Base-by-base conservation (phyloP, 1,140 invertebrate species). In the Camponotus vicinus region DNA sequence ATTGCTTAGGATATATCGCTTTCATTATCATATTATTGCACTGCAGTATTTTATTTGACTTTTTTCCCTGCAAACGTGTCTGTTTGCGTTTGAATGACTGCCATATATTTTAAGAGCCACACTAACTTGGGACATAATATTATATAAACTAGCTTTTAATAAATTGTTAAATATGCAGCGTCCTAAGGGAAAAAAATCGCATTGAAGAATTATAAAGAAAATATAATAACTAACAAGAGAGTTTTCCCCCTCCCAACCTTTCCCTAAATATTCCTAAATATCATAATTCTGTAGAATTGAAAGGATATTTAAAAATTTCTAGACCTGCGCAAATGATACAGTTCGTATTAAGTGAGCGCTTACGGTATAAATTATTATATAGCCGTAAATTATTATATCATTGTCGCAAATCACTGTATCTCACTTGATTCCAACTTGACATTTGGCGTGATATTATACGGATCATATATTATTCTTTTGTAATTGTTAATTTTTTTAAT, bases 121-220 rank as follows among this genome's bases (percentile, higher is more conserved):
- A 92, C 94, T 95, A 93, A 94, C 93, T 94, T 95, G 94, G 94
- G 92, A 94, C 90, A 88, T 67, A 91, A 90, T 89, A 94, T 92
- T 92, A 93, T 92, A 93, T 91, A 92, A 91, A 92, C 78, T 94
- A 94, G 93, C 92, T 94, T 95, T 94, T 94, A 94, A 93, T 89
- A 90, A 92, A 89, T 93, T 94, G 92, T 94, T 95, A 92, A 93
- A 93, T 88, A 92, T 92, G 88, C 85, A 89, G 87, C 88, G 84
- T 86, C 89, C 86, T 83, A 86, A 89, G 70, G 86, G 85, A 83
- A 89, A 27, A 27, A 80, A 90, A 86, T 86, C 91, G 87, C 86
- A 92, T 91, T 90, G 80, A 89, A 90, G 91, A 89, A 92, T 91
- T 89, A 85, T 90, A 92, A 87, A 90, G 85, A 86, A 86, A 86